phyloP scores from a whole-genome alignment of 2,113 vertebrate genomes.

The Nycticebus coucang region DNA sequence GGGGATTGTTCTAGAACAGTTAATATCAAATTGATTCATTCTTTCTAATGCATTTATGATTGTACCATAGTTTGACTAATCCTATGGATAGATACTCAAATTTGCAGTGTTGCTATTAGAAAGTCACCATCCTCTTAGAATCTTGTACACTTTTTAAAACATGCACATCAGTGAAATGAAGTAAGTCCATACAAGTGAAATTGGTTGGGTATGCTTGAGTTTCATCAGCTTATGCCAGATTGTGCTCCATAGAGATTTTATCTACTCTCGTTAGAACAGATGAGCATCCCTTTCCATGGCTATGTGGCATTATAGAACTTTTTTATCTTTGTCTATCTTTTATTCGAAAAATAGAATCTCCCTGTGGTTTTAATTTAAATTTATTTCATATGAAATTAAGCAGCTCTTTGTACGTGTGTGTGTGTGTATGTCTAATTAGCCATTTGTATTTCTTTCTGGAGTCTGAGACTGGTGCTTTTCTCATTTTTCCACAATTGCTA shows the following conservation, averaged over 20 bases:
- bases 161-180: background rate
- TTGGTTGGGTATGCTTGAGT: background rate
- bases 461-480: background rate
- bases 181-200: constrained; percentile 22
- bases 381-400: constrained; percentile 52
- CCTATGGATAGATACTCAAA: background rate
- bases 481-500: background rate
- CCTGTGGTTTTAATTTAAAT: constrained; percentile 38
- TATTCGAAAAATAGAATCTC: constrained; percentile 34
- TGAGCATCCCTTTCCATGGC: background rate
- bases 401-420: background rate
- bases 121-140: background rate
- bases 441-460: constrained; percentile 27
- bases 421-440: background rate
- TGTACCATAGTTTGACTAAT: background rate
- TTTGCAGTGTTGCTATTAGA: constrained; percentile 9
- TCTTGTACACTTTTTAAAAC: background rate
- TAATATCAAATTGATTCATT: background rate
- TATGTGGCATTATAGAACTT: background rate
- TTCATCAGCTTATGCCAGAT: constrained; percentile 24
- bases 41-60: constrained; percentile 6
- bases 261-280: background rate
- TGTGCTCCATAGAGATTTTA: background rate
- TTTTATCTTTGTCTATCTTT: background rate
- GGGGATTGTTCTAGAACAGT: background rate